Conservation (phyloP, 2,113 vertebrate genomes). For the Haliaeetus leucogaster region DNA sequence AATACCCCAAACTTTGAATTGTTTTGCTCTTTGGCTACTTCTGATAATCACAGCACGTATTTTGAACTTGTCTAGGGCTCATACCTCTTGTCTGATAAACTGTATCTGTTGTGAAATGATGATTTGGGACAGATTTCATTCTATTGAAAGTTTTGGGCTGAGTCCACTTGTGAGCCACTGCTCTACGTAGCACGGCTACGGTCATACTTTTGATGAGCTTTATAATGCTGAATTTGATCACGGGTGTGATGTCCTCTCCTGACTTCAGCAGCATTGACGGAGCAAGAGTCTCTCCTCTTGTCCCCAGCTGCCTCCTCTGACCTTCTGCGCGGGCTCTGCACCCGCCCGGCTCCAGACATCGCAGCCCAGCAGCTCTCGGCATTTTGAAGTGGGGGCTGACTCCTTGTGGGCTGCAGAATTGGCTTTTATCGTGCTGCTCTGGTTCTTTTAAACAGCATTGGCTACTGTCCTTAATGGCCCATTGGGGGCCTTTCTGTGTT, state of each 20-base stretch:
- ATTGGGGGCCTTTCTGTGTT: background rate
- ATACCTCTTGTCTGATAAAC: background rate
- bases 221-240: background rate
- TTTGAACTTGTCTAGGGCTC: background rate
- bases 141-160: background rate
- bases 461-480: no score
- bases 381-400: background rate
- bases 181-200: accelerated
- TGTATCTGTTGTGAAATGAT: background rate
- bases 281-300: no score
- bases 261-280: background rate
- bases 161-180: background rate
- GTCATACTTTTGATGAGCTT: background rate
- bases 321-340: background rate
- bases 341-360: background rate
- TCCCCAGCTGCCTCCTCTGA: background rate
- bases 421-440: background rate
- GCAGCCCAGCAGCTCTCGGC: background rate
- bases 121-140: background rate
- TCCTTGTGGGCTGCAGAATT: background rate
- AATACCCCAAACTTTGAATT: background rate
- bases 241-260: background rate
- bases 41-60: background rate
- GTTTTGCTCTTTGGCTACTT: background rate
- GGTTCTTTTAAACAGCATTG: background rate